phyloP scores from a whole-genome alignment of 2,888 invertebrate species.

The Acanthosepion pharaonis region DNA sequence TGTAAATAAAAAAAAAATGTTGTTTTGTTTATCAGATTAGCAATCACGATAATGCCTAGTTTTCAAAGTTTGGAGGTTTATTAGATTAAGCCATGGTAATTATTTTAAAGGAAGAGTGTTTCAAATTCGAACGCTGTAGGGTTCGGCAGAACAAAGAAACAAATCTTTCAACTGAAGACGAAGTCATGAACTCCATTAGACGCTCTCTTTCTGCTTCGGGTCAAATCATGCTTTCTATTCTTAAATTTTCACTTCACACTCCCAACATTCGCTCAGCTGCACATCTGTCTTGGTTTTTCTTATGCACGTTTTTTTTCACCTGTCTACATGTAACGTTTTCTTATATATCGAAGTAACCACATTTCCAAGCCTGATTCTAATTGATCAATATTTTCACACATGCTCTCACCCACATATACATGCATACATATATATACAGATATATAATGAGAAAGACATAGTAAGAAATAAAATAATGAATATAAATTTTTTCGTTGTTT shows the following conservation, averaged over 20 bases:
- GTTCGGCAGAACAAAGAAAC: background rate
- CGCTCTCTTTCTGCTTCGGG: background rate
- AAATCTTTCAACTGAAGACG: background rate
- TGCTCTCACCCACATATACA: background rate
- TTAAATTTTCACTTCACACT: background rate
- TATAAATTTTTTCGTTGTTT: too few relatives aligned
- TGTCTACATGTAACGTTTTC: background rate
- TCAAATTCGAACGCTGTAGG: background rate
- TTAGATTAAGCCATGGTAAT: background rate
- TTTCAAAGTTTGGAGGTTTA: background rate
- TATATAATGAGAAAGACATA: too few relatives aligned
- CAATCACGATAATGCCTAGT: conserved; percentile 4
- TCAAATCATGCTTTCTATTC: conserved; percentile 4
- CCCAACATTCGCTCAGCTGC: background rate
- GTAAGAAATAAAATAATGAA: too few relatives aligned
- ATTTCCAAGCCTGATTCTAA: background rate
- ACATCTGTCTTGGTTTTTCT: background rate
- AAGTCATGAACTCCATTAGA: conserved; percentile 14
- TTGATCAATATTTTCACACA: background rate
- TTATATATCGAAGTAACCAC: background rate
- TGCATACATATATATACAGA: too few relatives aligned
- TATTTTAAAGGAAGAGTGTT: background rate
- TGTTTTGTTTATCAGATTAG: background rate
- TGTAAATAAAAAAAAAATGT: too few relatives aligned
- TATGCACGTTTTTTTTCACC: background rate